Base-by-base conservation (phyloP, 2,888 invertebrate genomes). In the Protodeltote pygarga region DNA sequence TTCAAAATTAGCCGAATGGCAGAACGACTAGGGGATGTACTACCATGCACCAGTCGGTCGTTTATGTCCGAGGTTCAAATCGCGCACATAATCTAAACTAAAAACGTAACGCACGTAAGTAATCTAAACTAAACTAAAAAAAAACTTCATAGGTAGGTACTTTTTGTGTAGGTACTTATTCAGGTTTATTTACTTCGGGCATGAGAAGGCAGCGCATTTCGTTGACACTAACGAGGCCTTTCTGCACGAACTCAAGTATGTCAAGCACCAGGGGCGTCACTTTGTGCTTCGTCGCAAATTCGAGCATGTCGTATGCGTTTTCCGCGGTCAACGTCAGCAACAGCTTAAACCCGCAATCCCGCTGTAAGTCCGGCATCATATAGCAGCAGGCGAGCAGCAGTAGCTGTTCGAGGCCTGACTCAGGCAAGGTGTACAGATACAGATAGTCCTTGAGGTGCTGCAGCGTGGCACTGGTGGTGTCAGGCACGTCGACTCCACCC, bases 331-430 rank as follows among this genome's bases (percentile, higher is more conserved):
- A 2, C 1, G 14, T 11, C 3, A 4, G 10, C 10, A 79, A 68
- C n/a, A 85, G 25, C 23, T 73, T 72, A 27, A 75, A 65, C 4
- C 81, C 74, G 48, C 85, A 84, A 31, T 65, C 73, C 52, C 70
- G 71, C 41, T 83, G 81, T 21, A 85, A 60, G 21, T 79, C 80
- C 3, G 77, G 75, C 71, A 85, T 84, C 64, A 81, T 78, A 40
- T 83, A 85, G 28, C 71, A 77, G 0, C 74, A 65, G 1, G 84
- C 73, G 1, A 84, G 54, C 0, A 83, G 54, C 27, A 85, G 33
- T 1, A 85, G 58, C 28, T 82, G 78, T 19, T 77, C 74, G 24
- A 83, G 40, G 0, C 76, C 83, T 0, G 39, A 44, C 0, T 76
- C 66, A 0, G 84, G 83, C 3, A 84, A 35, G 2, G 29, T 66